Conservation (phyloP, 2,797 vertebrate genomes). For the Rhinichthys osculus region DNA sequence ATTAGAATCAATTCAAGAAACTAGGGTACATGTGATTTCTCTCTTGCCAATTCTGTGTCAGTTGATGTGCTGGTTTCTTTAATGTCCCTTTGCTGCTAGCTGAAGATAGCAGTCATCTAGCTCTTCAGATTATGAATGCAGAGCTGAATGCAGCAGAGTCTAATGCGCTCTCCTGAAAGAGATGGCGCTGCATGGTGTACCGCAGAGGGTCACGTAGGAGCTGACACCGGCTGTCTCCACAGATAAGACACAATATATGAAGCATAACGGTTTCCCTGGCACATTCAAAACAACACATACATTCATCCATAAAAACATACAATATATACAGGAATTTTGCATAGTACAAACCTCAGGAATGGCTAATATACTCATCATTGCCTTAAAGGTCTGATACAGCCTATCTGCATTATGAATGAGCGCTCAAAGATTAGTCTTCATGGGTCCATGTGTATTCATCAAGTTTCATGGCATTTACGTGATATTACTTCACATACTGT, state of each 20-base stretch:
- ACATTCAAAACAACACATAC: conserved; percentile 26
- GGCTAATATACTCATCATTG: conserved; percentile 26
- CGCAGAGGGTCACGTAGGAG: conserved; percentile 46
- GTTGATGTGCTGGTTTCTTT: conserved; percentile 53
- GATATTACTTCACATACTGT: neutral
- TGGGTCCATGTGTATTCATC: neutral
- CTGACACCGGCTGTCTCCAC: conserved; percentile 48
- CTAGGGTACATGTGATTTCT: conserved; percentile 44
- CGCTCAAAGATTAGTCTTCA: neutral
- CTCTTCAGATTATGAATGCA: conserved; percentile 46
- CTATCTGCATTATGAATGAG: conserved; percentile 20
- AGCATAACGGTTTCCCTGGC: conserved; percentile 41
- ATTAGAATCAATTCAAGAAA: conserved; percentile 54
- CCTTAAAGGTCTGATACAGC: conserved; percentile 26
- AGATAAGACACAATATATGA: conserved; percentile 54
- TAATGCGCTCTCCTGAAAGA: conserved; percentile 41
- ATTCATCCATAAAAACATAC: conserved; percentile 28
- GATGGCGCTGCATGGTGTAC: conserved; percentile 37
- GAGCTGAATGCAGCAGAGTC: conserved; percentile 44
- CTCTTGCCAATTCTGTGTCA: conserved; percentile 56
- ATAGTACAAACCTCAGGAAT: conserved; percentile 4
- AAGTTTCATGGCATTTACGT: neutral
- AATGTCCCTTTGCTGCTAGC: conserved; percentile 46
- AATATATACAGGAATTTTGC: conserved; percentile 1
- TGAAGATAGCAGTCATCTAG: conserved; percentile 52